Percentiles rank a stretch among this genome's conserved stretches.
Evolutionary conservation across 2,888 invertebrate species (phyloP).

Genomic region (Cephus nigrinus): DNA sequence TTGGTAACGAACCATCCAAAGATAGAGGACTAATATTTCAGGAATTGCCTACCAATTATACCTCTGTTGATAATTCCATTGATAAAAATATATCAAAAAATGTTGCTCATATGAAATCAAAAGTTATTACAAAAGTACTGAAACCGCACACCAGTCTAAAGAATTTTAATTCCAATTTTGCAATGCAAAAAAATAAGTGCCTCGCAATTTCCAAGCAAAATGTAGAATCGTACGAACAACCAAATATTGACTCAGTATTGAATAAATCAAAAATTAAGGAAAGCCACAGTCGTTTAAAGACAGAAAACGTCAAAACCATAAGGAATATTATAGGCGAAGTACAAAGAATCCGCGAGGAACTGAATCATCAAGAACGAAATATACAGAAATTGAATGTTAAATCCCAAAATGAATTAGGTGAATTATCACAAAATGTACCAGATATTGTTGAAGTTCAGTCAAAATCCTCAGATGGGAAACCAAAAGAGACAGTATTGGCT

Average conservation of each 20-base stretch:
- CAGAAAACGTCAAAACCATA: conserved; percentile 15
- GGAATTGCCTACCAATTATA: conserved; percentile 23
- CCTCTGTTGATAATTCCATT: neutral
- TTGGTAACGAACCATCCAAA: conserved; percentile 1
- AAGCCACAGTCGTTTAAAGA: neutral
- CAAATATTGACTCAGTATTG: neutral
- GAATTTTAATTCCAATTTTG: neutral
- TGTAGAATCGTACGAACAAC: neutral
- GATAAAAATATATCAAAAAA: neutral
- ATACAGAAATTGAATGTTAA: neutral
- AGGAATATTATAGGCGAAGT: conserved; percentile 21
- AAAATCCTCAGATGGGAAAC: neutral
- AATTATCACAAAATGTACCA: conserved; percentile 15
- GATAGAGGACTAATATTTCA: conserved; percentile 23
- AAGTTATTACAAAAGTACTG: neutral
- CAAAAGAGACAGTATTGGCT: conserved; percentile 29
- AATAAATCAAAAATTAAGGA: conserved; percentile 6
- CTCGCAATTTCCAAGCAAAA: neutral
- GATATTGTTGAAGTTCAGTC: conserved; percentile 28
- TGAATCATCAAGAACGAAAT: conserved; percentile 15
- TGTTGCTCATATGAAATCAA: neutral
- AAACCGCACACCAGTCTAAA: neutral
- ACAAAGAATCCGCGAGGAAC: conserved; percentile 19
- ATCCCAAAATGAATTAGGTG: neutral
- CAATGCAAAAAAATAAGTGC: neutral